phyloP scores from a whole-genome alignment of 2,113 vertebrate genomes.

The Mionectes macconnelli region DNA sequence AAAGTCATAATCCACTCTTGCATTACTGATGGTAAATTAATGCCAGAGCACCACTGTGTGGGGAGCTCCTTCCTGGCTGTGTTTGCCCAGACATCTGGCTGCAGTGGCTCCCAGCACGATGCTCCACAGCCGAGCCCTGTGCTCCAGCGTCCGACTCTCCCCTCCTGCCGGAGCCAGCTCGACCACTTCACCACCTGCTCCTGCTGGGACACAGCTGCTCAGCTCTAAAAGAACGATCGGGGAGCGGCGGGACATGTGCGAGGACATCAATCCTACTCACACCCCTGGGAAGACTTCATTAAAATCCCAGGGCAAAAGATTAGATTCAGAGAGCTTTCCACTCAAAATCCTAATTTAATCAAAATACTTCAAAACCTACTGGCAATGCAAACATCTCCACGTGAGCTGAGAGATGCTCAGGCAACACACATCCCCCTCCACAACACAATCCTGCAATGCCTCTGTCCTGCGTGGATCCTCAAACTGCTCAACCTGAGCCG shows the following conservation, averaged over 20 bases:
- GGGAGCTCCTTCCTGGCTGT: slow-evolving; percentile 3
- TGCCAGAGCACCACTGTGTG: slow-evolving; percentile 47
- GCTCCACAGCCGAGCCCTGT: neutral
- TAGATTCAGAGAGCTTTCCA: neutral
- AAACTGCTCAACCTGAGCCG: rapidly evolving
- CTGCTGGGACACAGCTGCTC: slow-evolving; percentile 61
- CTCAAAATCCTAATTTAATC: slow-evolving; percentile 29
- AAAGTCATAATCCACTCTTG: slow-evolving; percentile 33
- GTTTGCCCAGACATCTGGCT: slow-evolving; percentile 50
- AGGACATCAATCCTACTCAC: slow-evolving; percentile 51
- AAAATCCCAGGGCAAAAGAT: slow-evolving; percentile 28
- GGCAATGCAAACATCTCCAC: neutral
- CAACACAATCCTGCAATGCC: rapidly evolving
- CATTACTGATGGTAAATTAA: slow-evolving; percentile 38
- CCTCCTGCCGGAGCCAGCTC: neutral
- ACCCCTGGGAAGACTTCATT: slow-evolving; percentile 41
- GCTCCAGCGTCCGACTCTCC: neutral
- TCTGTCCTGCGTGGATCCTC: rapidly evolving
- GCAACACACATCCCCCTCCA: neutral
- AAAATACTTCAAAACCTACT: slow-evolving; percentile 5
- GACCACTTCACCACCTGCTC: slow-evolving; percentile 55
- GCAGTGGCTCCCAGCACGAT: neutral
- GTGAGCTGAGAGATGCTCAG: neutral
- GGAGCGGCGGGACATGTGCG: neutral
- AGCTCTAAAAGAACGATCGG: neutral